Base-by-base conservation (phyloP, 2,888 invertebrate genomes). In the Branchipolynoe longqiensis region DNA sequence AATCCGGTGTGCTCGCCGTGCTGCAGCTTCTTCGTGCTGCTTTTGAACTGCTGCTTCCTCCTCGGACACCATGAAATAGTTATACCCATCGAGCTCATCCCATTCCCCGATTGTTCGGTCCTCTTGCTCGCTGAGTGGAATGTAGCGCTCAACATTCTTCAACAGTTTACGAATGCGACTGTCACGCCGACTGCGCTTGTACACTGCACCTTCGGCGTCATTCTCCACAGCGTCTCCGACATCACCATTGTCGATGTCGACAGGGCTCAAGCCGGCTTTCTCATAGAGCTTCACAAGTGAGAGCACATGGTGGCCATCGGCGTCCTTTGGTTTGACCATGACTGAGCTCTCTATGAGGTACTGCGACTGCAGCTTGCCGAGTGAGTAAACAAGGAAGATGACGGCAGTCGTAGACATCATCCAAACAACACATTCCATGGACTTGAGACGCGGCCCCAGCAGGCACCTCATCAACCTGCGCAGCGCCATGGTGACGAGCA, bases 31-130 rank as follows among this genome's bases (percentile, higher is more conserved):
- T 28, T 78, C 54, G 28, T 78, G 48, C 48, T 48, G 48, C 31
- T 28, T 12, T 22, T 69, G 18, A 12, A 36, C 69, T 0, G 28
- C 58, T 22, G 33, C 38, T 36, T 62, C 83, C 48, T 84, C 84
- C 84, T 84, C 84, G 28, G 31, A 41, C 48, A 69, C 41, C 64
- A 84, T 54, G 33, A 84, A 84, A 54, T 62, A 64, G 54, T 84
- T 84, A 41, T 84, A 84, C 1, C 84, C 84, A 73, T 84, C 84
- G 14, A 84, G 59, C 54, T 84, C 84, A 22, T 84, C 84, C 33
- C 69, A 54, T 33, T 82, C 82, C 18, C 54, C 56, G 4, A 22
- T 54, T 25, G 25, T 31, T 8, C 25, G 12, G 25, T 64, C 83
- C 40, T 41, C 64, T 0, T 25, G 25, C 31, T 84, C 69, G 1